phyloP scores from a whole-genome alignment of 2,797 vertebrate genomes.

The Enteromius fasciolatus region DNA sequence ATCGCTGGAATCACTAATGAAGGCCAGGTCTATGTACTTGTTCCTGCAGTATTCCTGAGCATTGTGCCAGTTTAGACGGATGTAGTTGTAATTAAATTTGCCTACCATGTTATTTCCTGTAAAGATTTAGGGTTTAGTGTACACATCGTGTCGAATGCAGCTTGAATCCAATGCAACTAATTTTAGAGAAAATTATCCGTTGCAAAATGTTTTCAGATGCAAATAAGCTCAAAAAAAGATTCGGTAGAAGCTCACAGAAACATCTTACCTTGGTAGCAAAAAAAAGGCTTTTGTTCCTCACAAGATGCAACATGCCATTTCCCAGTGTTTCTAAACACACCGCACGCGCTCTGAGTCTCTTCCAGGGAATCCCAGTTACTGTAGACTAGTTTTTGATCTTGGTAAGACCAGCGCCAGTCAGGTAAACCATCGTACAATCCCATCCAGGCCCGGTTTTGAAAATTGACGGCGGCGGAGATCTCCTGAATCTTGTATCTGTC shows the following conservation, averaged over 20 bases:
- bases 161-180: background rate
- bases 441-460: background rate
- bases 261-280: background rate
- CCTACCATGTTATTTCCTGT: background rate
- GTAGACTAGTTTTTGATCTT: background rate
- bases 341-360: background rate
- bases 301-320: background rate
- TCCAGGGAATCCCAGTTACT: background rate
- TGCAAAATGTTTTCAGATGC: background rate
- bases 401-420: background rate
- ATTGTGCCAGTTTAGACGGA: rapidly evolving
- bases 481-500: background rate
- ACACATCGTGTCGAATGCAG: background rate
- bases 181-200: background rate
- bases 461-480: rapidly evolving
- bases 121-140: background rate
- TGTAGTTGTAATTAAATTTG: background rate
- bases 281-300: background rate
- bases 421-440: background rate
- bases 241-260: background rate
- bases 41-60: background rate
- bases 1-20: rapidly evolving
- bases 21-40: background rate
- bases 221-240: background rate
- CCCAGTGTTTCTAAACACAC: rapidly evolving